Conservation (phyloP, 2,888 invertebrate genomes). For the Formica aserva region DNA sequence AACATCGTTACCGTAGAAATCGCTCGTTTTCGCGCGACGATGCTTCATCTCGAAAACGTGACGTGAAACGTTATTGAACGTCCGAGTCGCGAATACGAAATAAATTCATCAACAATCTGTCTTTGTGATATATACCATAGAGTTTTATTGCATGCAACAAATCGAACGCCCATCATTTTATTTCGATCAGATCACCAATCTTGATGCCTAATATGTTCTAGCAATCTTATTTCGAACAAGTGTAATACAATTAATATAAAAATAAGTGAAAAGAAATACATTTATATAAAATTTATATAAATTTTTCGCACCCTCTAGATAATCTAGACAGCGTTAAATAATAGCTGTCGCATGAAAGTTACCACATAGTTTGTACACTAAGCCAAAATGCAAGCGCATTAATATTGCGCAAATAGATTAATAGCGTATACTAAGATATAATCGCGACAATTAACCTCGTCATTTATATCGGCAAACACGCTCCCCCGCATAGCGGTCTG, state of each 20-base stretch:
- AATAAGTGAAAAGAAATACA: not conserved
- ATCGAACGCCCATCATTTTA: conserved; percentile 18
- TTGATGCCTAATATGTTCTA: not conserved
- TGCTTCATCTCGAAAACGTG: conserved; percentile 41
- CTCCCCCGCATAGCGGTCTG: not conserved
- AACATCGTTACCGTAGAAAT: conserved; percentile 32
- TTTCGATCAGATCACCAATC: not conserved
- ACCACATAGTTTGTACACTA: not conserved
- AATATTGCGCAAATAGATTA: conserved; percentile 38
- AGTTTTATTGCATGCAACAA: conserved; percentile 33
- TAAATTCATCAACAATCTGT: conserved; percentile 38
- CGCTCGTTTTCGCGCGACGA: conserved; percentile 43
- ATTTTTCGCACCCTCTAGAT: not conserved
- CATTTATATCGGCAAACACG: conserved; percentile 28
- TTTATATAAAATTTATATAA: not conserved
- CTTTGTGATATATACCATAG: not conserved
- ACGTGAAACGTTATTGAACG: conserved; percentile 49
- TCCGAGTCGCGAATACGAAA: conserved; percentile 27
- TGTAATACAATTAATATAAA: not conserved
- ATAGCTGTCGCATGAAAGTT: not conserved
- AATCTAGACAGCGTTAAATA: not conserved
- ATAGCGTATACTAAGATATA: conserved; percentile 32
- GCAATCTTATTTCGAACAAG: not conserved
- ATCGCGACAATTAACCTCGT: conserved; percentile 44
- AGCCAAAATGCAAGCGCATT: not conserved